Conservation (phyloP, 2,888 invertebrate species). For the Xanthia togata region DNA sequence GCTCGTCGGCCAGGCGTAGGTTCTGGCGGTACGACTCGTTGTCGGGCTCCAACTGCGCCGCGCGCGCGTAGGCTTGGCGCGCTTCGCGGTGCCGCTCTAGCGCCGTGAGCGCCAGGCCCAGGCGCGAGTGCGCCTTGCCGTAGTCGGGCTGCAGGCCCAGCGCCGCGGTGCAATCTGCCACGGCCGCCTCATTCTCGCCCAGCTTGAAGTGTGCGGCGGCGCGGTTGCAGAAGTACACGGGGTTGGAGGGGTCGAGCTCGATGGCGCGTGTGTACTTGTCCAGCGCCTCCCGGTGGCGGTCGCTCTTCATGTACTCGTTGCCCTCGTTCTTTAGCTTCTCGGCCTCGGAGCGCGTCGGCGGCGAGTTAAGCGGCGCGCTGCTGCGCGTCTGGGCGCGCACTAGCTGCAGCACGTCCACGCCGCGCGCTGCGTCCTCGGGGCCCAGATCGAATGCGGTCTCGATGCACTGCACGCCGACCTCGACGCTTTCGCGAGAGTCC, state of each 20-base stretch:
- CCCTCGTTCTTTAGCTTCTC: constrained; percentile 97
- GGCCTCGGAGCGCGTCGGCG: constrained; percentile 91
- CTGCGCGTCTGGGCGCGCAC: constrained; percentile 74
- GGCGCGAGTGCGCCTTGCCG: constrained; percentile 98
- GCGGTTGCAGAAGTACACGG: constrained; percentile 99
- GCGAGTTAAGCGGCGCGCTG: constrained; percentile 41
- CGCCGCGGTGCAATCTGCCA: constrained; percentile 97
- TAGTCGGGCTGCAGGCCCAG: constrained; percentile 97
- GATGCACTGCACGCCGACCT: constrained; percentile 98
- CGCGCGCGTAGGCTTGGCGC: constrained; percentile 95
- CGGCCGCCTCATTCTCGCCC: constrained; percentile 95
- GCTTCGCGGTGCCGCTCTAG: constrained; percentile 96
- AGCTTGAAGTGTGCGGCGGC: constrained; percentile 98
- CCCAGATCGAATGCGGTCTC: constrained; percentile 96
- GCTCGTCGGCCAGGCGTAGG: constrained; percentile 95
- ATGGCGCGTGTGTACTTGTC: constrained; percentile 97
- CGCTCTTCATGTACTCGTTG: constrained; percentile 96
- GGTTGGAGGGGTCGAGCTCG: constrained; percentile 95
- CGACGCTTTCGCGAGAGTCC: constrained; percentile 93
- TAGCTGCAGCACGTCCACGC: constrained; percentile 81
- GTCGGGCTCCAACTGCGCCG: constrained; percentile 96
- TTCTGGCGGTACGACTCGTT: constrained; percentile 97
- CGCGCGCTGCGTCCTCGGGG: constrained; percentile 82
- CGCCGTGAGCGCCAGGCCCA: constrained; percentile 96
- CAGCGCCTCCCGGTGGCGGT: constrained; percentile 95